Evolutionary conservation across 1,140 invertebrate species (phyloP), one percentile per base, ranked within the genome.

Genomic region (Spodoptera frugiperda): DNA sequence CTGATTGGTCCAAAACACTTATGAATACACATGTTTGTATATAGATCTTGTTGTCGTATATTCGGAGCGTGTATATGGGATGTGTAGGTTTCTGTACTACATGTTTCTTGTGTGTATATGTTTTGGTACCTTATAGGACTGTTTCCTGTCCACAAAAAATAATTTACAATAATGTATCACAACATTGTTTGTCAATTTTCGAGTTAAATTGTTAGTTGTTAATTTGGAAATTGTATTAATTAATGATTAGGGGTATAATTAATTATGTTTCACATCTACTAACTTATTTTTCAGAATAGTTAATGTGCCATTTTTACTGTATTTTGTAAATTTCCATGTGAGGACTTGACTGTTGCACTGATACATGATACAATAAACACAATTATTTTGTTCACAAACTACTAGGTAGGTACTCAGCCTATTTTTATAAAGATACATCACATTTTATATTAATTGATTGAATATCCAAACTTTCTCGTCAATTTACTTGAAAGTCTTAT

Each of bases 71-170:
- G 83, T 84, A 86, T 85, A 86, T 85, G 79, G 67, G 77, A 88
- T 87, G 82, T 81, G 82, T 86, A 87, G 82, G 84, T 87, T 86
- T 92, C 78, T 79, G 83, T 79, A 74, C 78, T 84, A 78, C 71
- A 77, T 80, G 65, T 85, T 78, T 73, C 81, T 83, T 77, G 82
- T 76, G 67, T 86, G 78, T 87, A 85, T 86, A 85, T 86, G 87
- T 82, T 88, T 87, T 87, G 84, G 90, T 92, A 93, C 91, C 91
- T 91, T 92, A 89, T 92, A 88, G 92, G 90, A 92, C 86, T 94
- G 92, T 94, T 94, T 94, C 92, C 92, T 94, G 92, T 93, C 91
- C 90, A 87, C 82, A 82, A 74, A 74, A 81, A 82, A 78, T 85
- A 85, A 84, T 83, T 84, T 80, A 82, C 75, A 72, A 83, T 88